Evolutionary conservation across 2,888 invertebrate genomes (phyloP).

Genomic region (Parnassius glacialis): DNA sequence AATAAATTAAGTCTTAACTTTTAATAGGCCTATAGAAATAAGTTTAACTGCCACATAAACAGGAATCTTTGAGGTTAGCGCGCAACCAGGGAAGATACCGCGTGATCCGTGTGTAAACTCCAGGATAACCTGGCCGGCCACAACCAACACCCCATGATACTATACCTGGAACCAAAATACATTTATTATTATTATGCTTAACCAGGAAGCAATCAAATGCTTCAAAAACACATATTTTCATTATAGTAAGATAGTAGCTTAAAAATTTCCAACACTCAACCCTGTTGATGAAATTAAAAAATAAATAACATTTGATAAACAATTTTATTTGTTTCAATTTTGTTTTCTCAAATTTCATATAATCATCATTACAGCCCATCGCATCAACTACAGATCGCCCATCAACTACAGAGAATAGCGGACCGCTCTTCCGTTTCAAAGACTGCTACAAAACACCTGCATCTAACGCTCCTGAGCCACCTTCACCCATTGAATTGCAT

Average conservation of each 20-base stretch:
- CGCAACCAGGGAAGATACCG: conserved; percentile 88
- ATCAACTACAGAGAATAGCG: too few species aligned
- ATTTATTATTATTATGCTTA: neutral
- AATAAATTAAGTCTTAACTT: conserved; percentile 2
- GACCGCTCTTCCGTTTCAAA: too few species aligned
- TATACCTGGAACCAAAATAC: conserved; percentile 80
- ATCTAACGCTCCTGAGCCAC: too few species aligned
- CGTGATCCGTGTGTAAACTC: conserved; percentile 87
- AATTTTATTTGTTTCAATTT: too few species aligned
- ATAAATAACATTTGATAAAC: too few species aligned
- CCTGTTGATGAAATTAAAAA: too few species aligned
- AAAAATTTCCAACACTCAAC: neutral
- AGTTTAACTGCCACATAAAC: conserved; percentile 82
- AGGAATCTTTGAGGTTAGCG: conserved; percentile 87
- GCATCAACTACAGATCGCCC: too few species aligned
- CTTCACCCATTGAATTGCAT: too few species aligned
- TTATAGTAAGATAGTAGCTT: neutral
- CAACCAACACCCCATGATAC: conserved; percentile 94
- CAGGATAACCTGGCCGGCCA: conserved; percentile 86
- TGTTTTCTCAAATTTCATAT: too few species aligned
- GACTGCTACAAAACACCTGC: too few species aligned
- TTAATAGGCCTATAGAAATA: neutral
- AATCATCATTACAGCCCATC: too few species aligned
- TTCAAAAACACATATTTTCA: neutral
- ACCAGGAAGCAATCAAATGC: neutral